phyloP scores from a whole-genome alignment of 2,797 vertebrate genomes.

The Amblyopsis hoosieri region DNA sequence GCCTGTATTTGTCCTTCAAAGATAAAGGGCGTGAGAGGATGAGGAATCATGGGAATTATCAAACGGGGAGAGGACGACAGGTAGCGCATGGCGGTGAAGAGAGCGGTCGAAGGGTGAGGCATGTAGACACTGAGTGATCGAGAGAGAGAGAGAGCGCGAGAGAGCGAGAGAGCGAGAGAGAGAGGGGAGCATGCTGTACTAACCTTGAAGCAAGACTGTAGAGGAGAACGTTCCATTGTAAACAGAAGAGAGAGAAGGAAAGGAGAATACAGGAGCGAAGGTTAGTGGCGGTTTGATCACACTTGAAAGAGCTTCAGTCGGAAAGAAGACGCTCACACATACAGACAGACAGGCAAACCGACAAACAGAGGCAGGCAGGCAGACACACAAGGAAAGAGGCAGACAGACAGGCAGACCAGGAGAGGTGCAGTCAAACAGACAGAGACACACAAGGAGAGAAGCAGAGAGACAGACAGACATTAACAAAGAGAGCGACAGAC shows the following conservation, averaged over 20 bases:
- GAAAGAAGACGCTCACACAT: constrained; percentile 31
- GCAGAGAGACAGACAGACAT: constrained; percentile 8
- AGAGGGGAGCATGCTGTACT: constrained; percentile 65
- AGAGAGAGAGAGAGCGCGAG: constrained; percentile 44
- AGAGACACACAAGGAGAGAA: constrained; percentile 12
- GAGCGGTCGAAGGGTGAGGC: neutral
- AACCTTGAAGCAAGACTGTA: constrained; percentile 82
- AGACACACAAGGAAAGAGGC: constrained; percentile 6
- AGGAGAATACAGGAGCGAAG: constrained; percentile 34
- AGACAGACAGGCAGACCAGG: constrained; percentile 11
- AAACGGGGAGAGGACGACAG: neutral
- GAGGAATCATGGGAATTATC: constrained; percentile 59
- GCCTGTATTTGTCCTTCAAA: constrained; percentile 55
- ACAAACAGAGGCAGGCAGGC: constrained; percentile 17
- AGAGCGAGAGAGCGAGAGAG: neutral
- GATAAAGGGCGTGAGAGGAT: constrained; percentile 58
- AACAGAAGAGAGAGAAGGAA: constrained; percentile 50
- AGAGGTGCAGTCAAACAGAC: constrained; percentile 8
- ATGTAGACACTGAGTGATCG: constrained; percentile 42
- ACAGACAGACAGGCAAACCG: constrained; percentile 19
- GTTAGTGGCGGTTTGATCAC: constrained; percentile 63
- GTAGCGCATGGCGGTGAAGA: neutral
- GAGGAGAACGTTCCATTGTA: constrained; percentile 59
- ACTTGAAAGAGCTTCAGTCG: constrained; percentile 45
- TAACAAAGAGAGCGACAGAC: constrained; percentile 8